Evolutionary conservation across 2,888 invertebrate species (phyloP), one percentile per base, ranked within the genome.

Genomic region (Endomychus coccineus): DNA sequence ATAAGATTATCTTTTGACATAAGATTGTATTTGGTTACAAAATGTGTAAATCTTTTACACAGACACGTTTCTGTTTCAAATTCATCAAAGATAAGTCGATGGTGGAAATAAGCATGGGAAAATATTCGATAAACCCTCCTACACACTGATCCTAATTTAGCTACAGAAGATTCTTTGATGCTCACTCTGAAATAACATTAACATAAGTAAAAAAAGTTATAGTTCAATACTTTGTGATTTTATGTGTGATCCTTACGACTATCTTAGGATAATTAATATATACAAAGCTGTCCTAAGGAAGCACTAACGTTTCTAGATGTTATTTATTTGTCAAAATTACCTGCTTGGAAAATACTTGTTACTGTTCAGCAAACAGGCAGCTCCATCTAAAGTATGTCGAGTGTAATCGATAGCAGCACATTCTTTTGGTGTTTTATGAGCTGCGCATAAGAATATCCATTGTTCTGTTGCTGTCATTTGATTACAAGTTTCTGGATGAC

Each of bases 381-480:
- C 98, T 17, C 98, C 97, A 69, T 99, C 98, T 44, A 98, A 72
- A 25, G 98, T 98, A 64, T 98, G 98, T 52, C 98, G 76, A 2
- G 97, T 98, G 60, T 98, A 98, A 69, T 98, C 97, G 64, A 99
- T 98, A 34, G 98, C 98, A 38, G 97, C 92, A 68, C 98, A 98
- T 77, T 98, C 98, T 68, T 98, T 98, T 23, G 98, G 98, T 44
- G 97, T 97, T 75, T 98, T 98, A 66, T 98, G 98, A 24, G 98
- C 97, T 39, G 98, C 98, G 74, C 98, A 98, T 34, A 99, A 71
- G 68, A 98, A 98, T 67, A 99, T 98, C 98, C 98, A 99, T 61
- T 98, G 97, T 68, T 98, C 97, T 16, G 98, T 98, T 16, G 98
- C 98, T 27, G 97, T 98, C 98, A 98, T 99, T 70, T 99, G 97